Evolutionary conservation across 92 coral and sea anemone genomes (phyloP), one percentile per base, ranked within the genome.

Genomic region (Meandrina meandrites): DNA sequence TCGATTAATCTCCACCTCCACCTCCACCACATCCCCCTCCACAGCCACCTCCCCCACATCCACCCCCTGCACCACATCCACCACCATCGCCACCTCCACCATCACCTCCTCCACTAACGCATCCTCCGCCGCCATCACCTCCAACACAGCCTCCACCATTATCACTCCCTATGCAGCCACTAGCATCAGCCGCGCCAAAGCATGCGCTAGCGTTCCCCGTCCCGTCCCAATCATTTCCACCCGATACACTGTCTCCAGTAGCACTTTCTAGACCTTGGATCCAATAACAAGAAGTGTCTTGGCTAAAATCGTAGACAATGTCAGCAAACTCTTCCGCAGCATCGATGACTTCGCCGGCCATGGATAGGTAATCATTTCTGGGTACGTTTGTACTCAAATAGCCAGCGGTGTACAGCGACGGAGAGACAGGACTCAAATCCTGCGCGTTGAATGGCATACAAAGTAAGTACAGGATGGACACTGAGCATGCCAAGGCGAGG

Each of bases 321-420:
- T 60, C 68, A 60, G 27, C 27, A 1, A 60, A 60, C 11, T 60
- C 68, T 48, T 48, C 53, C 53, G 53, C 53, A 48, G 53, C 53
- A 48, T 48, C 53, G 14, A 48, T 48, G 53, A 48, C 4, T 48
- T 48, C 53, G 14, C 12, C 12, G 30, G 15, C 27, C 68, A 60
- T 30, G 24, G 68, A 24, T 2, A 84, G 50, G 62, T 80, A 90
- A 1, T 75, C 80, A 66, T 90, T 90, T 22, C 90, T 86, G 19
- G 90, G 92, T 18, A 90, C 92, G 0, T 78, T 86, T 79, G 36
- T 81, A 60, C 90, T 79, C 56, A 48, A 30, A 60, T 86, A 90
- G 9, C 92, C 92, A 6, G 92, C 78, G 24, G 84, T 81, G 4
- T 86, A 82, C 31, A 90, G 27, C 64, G 86, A 30, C 4, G 84